Evolutionary conservation across 2,797 vertebrate genomes (phyloP).

Genomic region (Platalea minor): DNA sequence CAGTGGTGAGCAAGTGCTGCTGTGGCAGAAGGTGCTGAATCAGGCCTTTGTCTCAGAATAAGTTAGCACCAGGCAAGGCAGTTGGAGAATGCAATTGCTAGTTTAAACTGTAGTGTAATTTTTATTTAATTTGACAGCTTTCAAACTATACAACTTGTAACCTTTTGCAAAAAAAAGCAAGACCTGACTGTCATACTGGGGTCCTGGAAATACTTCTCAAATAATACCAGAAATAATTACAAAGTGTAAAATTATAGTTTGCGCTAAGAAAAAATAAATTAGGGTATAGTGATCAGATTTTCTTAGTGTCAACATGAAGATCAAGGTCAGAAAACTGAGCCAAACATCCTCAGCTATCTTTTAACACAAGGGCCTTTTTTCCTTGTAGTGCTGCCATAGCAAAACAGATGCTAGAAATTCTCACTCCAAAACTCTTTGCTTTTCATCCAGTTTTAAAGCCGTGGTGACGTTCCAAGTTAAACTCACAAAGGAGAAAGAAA

Average conservation of each 20-base stretch:
- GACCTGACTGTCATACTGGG: neutral
- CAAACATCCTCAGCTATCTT: constrained; percentile 63
- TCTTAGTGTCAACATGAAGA: constrained; percentile 29
- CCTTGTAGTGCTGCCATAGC: constrained; percentile 25
- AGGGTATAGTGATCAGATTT: constrained; percentile 4
- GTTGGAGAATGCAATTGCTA: neutral
- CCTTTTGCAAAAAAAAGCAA: neutral
- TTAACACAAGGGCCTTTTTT: constrained; percentile 36
- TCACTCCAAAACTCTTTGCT: constrained; percentile 59
- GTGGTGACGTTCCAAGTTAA: neutral
- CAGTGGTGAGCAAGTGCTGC: neutral
- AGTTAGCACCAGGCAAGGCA: neutral
- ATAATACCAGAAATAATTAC: neutral
- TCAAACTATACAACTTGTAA: neutral
- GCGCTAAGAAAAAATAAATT: constrained; percentile 26
- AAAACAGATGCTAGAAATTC: constrained; percentile 40
- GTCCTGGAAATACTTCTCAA: neutral
- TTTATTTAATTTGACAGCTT: constrained; percentile 30
- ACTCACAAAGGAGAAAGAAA: neutral
- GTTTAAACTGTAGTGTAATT: neutral
- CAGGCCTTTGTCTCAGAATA: neutral
- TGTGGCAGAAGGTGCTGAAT: neutral
- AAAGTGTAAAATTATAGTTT: constrained; percentile 33
- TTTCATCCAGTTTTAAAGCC: constrained; percentile 52
- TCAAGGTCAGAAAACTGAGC: constrained; percentile 49